phyloP scores from a whole-genome alignment of 2,113 vertebrate genomes.

The Lampris incognitus region DNA sequence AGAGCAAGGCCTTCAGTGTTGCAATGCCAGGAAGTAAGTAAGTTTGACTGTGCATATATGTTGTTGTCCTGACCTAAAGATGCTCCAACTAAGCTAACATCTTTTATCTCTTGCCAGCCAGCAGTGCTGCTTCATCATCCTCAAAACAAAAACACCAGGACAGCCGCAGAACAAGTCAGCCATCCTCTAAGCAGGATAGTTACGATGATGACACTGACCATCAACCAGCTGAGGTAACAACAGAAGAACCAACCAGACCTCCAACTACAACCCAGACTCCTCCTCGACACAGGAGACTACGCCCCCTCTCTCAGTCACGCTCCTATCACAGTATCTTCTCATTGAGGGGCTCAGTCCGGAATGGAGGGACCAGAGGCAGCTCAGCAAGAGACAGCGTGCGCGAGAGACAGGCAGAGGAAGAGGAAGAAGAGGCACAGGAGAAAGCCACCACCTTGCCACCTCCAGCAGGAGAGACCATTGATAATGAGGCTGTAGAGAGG shows the following conservation, averaged over 20 bases:
- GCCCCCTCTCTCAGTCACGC: conserved; percentile 80
- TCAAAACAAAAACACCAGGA: conserved; percentile 72
- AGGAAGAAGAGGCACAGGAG: conserved; percentile 38
- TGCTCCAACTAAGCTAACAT: conserved; percentile 11
- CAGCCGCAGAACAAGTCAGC: conserved; percentile 58
- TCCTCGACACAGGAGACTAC: conserved; percentile 62
- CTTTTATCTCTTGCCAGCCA: conserved; percentile 76
- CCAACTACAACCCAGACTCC: conserved; percentile 50
- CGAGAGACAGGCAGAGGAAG: conserved; percentile 45
- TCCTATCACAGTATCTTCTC: conserved; percentile 82
- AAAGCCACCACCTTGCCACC: conserved; percentile 53
- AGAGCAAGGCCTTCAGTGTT: conserved; percentile 93
- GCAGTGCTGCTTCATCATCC: conserved; percentile 65
- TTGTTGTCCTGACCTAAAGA: neutral
- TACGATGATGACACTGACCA: conserved; percentile 64
- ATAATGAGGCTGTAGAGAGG: conserved; percentile 49
- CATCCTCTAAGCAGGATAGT: conserved; percentile 64
- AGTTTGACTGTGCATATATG: neutral
- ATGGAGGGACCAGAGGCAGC: conserved; percentile 42
- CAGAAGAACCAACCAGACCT: conserved; percentile 34
- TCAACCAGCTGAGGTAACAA: conserved; percentile 63
- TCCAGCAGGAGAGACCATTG: conserved; percentile 54
- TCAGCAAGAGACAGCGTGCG: conserved; percentile 54
- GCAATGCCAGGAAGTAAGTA: conserved; percentile 90
- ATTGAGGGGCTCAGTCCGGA: conserved; percentile 78